A percentile compares a stretch with the other conserved stretches of the same genome.
These are phyloP conservation scores for Lycocorax pyrrhopterus DNA, from an alignment of 2,113 vertebrate genomes.

Conservation along the genomic window DNA sequence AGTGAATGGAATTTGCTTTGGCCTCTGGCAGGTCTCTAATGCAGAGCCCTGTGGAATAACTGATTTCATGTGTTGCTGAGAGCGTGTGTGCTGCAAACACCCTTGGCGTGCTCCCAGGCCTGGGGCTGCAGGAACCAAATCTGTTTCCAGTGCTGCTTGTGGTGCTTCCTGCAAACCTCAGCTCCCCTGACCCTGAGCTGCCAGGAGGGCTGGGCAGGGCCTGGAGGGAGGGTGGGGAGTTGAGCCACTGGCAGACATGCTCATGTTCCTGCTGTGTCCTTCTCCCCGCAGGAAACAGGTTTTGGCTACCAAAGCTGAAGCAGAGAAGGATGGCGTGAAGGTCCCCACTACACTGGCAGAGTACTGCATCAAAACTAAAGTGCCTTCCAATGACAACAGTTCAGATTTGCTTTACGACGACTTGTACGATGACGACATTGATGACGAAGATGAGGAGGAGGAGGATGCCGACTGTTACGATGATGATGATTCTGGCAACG, in stretches of 20 bases:
- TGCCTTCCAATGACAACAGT: slow-evolving; percentile 98
- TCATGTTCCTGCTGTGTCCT: neutral
- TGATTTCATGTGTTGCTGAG: neutral
- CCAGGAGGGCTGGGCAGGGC: neutral
- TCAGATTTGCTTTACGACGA: slow-evolving; percentile 98
- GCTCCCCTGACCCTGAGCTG: neutral
- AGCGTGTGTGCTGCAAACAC: rapidly evolving
- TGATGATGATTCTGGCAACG: slow-evolving; percentile 96
- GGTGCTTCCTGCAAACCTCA: neutral
- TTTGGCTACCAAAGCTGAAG: slow-evolving; percentile 91
- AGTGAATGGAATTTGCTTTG: neutral
- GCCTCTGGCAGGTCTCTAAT: neutral
- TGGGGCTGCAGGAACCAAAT: rapidly evolving
- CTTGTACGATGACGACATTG: slow-evolving; percentile 94
- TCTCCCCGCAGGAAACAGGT: slow-evolving; percentile 86
- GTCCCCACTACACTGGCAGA: slow-evolving; percentile 96
- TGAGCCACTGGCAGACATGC: neutral
- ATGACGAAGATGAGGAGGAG: slow-evolving; percentile 90
- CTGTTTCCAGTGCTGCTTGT: neutral
- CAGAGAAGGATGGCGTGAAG: slow-evolving; percentile 95
- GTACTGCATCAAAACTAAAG: slow-evolving; percentile 99
- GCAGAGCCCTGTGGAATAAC: neutral
- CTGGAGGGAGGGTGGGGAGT: rapidly evolving
- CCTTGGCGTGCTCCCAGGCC: neutral
- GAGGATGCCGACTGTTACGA: slow-evolving; percentile 90